A percentile compares a stretch with the other conserved stretches of the same genome.
Conservation (phyloP, 2,113 vertebrate genomes). For the Gasterosteus nipponicus region DNA sequence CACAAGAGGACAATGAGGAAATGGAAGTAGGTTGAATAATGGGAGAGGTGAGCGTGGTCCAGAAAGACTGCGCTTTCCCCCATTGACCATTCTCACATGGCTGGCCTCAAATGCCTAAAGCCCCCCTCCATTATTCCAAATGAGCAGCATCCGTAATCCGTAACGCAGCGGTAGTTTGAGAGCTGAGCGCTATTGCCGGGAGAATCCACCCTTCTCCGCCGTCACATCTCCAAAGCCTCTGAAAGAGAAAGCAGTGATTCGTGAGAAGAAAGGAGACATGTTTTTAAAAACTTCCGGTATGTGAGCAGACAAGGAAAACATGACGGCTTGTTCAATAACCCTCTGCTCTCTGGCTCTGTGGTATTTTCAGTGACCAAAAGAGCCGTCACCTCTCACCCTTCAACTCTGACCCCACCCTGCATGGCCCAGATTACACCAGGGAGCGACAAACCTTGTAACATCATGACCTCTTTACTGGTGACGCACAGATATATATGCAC, state of each 20-base stretch:
- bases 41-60: constrained; percentile 2
- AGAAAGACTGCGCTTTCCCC: constrained; percentile 33
- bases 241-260: constrained; percentile 37
- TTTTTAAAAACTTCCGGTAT: constrained; percentile 62
- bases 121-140: constrained; percentile 39
- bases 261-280: constrained; percentile 27
- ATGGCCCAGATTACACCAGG: constrained; percentile 38
- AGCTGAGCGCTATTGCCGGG: constrained; percentile 11
- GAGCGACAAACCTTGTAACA: constrained; percentile 57
- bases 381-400: constrained; percentile 55
- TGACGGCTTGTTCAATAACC: constrained; percentile 58
- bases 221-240: constrained; percentile 30
- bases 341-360: constrained; percentile 34
- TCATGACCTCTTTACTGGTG: constrained; percentile 35
- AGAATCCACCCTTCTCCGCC: constrained; percentile 46
- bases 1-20: constrained; percentile 45
- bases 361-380: constrained; percentile 40
- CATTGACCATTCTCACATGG: constrained; percentile 30
- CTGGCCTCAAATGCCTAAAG: constrained; percentile 44
- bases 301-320: constrained; percentile 59
- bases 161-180: constrained; percentile 51
- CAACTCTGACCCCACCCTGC: constrained; percentile 46
- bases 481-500: constrained; percentile 19
- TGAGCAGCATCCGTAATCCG: constrained; percentile 58
- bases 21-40: constrained; percentile 33